Conservation (phyloP, 53 echinoderm and acorn worm genomes). For the Patiria pectinifera region DNA sequence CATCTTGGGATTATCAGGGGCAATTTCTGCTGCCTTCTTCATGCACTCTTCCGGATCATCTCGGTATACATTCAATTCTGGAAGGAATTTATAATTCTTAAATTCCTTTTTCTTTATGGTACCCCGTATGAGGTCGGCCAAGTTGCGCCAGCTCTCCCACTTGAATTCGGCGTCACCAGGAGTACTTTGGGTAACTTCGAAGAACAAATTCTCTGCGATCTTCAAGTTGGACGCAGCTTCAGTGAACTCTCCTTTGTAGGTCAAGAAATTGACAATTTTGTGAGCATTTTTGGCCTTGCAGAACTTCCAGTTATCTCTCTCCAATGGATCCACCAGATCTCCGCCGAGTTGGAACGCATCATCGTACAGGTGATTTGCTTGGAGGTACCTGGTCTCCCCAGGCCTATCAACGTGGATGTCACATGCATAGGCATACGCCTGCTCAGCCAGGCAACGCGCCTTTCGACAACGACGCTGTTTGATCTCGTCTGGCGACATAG, state of each 20-base stretch:
- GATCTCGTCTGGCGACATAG: background rate
- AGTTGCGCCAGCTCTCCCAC: slow-evolving; percentile 48
- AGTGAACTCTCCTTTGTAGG: background rate
- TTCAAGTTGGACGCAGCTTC: background rate
- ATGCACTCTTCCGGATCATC: slow-evolving; percentile 33
- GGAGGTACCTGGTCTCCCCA: slow-evolving; percentile 4
- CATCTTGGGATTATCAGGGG: slow-evolving; percentile 2
- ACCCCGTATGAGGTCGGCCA: slow-evolving; percentile 14
- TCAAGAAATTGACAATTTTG: slow-evolving; percentile 5
- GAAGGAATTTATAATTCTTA: background rate
- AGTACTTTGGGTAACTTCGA: slow-evolving; percentile 11
- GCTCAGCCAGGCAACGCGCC: slow-evolving; percentile 50
- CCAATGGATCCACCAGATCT: slow-evolving; percentile 10
- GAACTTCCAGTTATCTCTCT: slow-evolving; percentile 51
- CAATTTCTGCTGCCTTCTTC: background rate
- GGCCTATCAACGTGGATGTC: slow-evolving; percentile 44
- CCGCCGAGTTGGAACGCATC: slow-evolving; percentile 24
- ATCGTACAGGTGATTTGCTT: slow-evolving; percentile 39
- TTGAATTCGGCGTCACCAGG: slow-evolving; percentile 20
- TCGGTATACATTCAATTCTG: background rate
- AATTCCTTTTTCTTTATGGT: slow-evolving; percentile 7
- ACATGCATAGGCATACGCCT: slow-evolving; percentile 37
- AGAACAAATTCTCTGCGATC: background rate
- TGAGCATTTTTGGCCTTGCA: slow-evolving; percentile 28
- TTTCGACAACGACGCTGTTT: background rate